Conservation (phyloP, 2,797 vertebrate genomes). For the Telmatherina bonti region DNA sequence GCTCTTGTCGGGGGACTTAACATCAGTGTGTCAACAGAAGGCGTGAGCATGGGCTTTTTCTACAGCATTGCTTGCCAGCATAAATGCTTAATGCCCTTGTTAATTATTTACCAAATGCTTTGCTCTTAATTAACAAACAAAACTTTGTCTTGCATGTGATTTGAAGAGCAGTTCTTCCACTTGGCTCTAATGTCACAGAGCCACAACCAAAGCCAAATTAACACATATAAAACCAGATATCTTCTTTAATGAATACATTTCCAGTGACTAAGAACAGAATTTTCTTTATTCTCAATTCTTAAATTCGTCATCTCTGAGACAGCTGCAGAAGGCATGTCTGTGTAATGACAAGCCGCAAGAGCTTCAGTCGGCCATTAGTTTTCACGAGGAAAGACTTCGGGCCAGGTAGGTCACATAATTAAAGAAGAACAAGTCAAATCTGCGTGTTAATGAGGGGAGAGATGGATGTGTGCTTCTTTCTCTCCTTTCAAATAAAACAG, state of each 20-base stretch:
- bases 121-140: constrained; percentile 38
- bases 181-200: constrained; percentile 14
- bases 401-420: constrained; percentile 73
- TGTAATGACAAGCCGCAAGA: constrained; percentile 62
- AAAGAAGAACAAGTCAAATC: constrained; percentile 71
- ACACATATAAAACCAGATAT: constrained; percentile 24
- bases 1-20: constrained; percentile 34
- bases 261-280: constrained; percentile 32
- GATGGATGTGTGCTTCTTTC: constrained; percentile 31
- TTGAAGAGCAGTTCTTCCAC: constrained; percentile 8
- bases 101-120: constrained; percentile 57
- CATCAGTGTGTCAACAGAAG: constrained; percentile 38
- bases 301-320: constrained; percentile 59
- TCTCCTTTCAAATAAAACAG: constrained; percentile 46
- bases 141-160: constrained; percentile 3
- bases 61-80: constrained; percentile 24
- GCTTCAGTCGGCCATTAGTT: constrained; percentile 79
- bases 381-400: constrained; percentile 61
- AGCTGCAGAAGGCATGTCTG: constrained; percentile 55
- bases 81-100: constrained; percentile 51
- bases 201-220: constrained; percentile 36
- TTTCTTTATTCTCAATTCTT: constrained; percentile 43
- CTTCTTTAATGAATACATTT: constrained; percentile 59
- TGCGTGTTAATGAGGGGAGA: constrained; percentile 50
- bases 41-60: constrained; percentile 29